Evolutionary conservation across 2,888 invertebrate genomes (phyloP).

Genomic region (Eupithecia insigniata): DNA sequence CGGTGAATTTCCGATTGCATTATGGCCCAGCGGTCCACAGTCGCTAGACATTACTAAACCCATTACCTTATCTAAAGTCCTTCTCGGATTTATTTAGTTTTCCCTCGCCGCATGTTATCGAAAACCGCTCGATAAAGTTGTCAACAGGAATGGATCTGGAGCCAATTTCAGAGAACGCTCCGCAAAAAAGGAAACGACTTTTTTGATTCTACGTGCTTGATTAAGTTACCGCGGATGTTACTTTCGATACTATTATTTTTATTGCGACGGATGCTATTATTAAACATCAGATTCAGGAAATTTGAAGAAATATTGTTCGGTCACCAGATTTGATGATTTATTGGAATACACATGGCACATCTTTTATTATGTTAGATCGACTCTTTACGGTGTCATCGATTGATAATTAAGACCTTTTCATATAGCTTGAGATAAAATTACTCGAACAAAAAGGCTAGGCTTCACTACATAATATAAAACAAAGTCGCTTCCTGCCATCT

Average conservation of each 20-base stretch:
- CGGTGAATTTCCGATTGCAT: conserved; percentile 79
- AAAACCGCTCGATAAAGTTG: conserved; percentile 84
- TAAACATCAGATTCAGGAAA: conserved; percentile 34
- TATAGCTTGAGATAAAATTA: background rate
- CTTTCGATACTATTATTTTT: conserved; percentile 48
- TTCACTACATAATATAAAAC: too few species aligned
- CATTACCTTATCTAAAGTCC: conserved; percentile 85
- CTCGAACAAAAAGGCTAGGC: background rate
- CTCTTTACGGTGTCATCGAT: background rate
- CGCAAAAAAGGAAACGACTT: conserved; percentile 73
- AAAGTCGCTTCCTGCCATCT: too few species aligned
- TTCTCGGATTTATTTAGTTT: conserved; percentile 84
- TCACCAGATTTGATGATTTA: background rate
- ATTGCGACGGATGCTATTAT: conserved; percentile 40
- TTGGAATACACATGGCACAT: background rate
- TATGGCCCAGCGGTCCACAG: conserved; percentile 69
- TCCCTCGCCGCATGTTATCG: conserved; percentile 84
- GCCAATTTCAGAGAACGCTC: conserved; percentile 79
- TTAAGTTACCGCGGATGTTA: conserved; percentile 55
- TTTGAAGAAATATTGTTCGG: conserved; percentile 17
- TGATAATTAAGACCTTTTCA: background rate
- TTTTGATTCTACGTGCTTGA: conserved; percentile 62
- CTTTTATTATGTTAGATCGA: conserved; percentile 9
- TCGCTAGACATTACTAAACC: conserved; percentile 81
- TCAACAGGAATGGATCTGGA: conserved; percentile 82